phyloP scores from a whole-genome alignment of 2,888 invertebrate species.

The Drosophila eohydei region DNA sequence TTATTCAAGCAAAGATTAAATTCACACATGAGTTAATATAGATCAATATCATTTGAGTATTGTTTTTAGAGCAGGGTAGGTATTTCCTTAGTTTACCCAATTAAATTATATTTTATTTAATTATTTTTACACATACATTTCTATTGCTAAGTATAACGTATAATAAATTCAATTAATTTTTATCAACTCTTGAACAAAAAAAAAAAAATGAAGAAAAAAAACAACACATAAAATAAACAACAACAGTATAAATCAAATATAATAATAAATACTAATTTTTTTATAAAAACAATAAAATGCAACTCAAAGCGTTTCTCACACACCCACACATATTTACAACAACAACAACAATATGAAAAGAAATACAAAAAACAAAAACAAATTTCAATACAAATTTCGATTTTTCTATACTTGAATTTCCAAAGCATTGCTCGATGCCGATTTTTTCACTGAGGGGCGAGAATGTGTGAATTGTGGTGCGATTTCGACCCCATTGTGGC shows the following conservation, averaged over 20 bases:
- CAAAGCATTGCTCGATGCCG: constrained; percentile 85
- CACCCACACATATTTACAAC: constrained; percentile 39
- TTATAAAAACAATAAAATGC: constrained; percentile 25
- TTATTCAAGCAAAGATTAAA: too few species aligned
- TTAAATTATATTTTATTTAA: not conserved
- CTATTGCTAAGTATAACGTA: constrained; percentile 62
- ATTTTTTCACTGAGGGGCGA: constrained; percentile 91
- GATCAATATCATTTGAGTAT: not conserved
- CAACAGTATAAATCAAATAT: constrained; percentile 24
- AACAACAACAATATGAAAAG: constrained; percentile 27
- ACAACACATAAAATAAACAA: constrained; percentile 41
- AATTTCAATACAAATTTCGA: constrained; percentile 37
- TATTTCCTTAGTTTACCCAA: not conserved
- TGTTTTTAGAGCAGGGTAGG: not conserved
- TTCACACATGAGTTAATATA: too few species aligned
- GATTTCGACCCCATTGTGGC: constrained; percentile 98
- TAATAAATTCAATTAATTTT: constrained; percentile 85
- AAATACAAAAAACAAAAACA: constrained; percentile 10
- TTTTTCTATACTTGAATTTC: constrained; percentile 43
- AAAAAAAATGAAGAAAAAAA: constrained; percentile 32
- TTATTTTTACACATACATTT: constrained; percentile 41
- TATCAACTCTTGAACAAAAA: constrained; percentile 55
- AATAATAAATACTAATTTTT: constrained; percentile 14
- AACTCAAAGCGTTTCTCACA: constrained; percentile 48
- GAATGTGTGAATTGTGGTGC: constrained; percentile 99